phyloP scores from a whole-genome alignment of 2,113 vertebrate genomes.

The Pteruthius melanotis region DNA sequence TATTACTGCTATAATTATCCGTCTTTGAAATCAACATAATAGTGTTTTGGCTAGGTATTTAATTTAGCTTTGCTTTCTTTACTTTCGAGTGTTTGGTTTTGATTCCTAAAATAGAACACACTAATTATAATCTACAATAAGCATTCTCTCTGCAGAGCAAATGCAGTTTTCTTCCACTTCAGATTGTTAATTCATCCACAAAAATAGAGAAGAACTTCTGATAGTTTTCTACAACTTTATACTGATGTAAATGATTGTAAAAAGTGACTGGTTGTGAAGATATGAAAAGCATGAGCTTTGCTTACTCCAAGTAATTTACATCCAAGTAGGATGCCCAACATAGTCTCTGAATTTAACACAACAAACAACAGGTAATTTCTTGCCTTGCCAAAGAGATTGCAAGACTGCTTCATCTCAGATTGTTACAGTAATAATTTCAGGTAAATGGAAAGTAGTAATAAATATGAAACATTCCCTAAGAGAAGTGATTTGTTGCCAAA shows the following conservation, averaged over 20 bases:
- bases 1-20: not conserved
- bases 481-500: not conserved
- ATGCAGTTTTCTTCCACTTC: not conserved
- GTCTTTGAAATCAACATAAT: not conserved
- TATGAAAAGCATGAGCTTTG: not conserved
- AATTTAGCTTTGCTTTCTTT: constrained; percentile 14
- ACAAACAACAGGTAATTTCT: not conserved
- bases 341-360: not conserved
- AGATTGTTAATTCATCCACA: not conserved
- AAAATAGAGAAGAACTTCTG: not conserved
- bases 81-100: not conserved
- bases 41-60: constrained; percentile 11
- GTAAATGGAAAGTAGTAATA: not conserved
- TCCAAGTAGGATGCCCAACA: not conserved
- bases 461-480: not conserved
- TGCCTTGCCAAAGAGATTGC: not conserved
- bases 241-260: not conserved
- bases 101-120: not conserved
- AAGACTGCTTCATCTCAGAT: not conserved
- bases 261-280: not conserved
- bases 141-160: not conserved
- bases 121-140: not conserved
- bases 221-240: not conserved
- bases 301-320: not conserved
- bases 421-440: not conserved